Evolutionary conservation across 2,113 vertebrate species (phyloP), one percentile per base, ranked within the genome.

Genomic region (Charadrius vociferus): DNA sequence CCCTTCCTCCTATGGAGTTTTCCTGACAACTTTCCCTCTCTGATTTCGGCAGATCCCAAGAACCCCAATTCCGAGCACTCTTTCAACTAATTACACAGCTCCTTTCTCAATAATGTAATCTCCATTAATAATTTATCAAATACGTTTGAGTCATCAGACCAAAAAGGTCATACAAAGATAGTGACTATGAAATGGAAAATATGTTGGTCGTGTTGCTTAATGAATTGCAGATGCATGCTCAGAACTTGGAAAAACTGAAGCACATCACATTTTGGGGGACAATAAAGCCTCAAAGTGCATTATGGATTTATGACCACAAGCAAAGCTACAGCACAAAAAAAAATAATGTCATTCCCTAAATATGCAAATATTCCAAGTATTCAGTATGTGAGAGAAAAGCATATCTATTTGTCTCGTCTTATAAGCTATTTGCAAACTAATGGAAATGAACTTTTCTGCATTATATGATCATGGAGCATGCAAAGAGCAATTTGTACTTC

Each of bases 361-460:
- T 81, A 94, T 82, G 91, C 93, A 96, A 97, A 95, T 81, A 95
- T 85, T 77, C 55, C 90, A 58, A 86, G 39, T 29, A 68, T 86
- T 91, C 90, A 74, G 52, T 13, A 80, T 66, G 75, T 7, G 16
- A 84, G 75, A 58, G 32, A 72, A 92, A 93, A 78, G 39, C 7
- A 0, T 32, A 37, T 59, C 71, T 82, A 29, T 88, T 95, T 72
- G 43, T 62, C 86, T 86, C 32, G n/a, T 65, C 85, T 87, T 68
- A 85, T 11, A 68, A 95, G 86, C 81, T 83, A 70, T 94, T 95
- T 93, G 86, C 53, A 87, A 88, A 90, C 79, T 77, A 88, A 95
- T 90, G 66, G 93, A 95, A 95, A 97, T 81, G 36, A 96, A 95
- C 89, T 93, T 86, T 88, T 66, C 81, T 84, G 58, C 55, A 18